phyloP scores from a whole-genome alignment of 2,888 invertebrate genomes.

The Oxystoma pomonae region DNA sequence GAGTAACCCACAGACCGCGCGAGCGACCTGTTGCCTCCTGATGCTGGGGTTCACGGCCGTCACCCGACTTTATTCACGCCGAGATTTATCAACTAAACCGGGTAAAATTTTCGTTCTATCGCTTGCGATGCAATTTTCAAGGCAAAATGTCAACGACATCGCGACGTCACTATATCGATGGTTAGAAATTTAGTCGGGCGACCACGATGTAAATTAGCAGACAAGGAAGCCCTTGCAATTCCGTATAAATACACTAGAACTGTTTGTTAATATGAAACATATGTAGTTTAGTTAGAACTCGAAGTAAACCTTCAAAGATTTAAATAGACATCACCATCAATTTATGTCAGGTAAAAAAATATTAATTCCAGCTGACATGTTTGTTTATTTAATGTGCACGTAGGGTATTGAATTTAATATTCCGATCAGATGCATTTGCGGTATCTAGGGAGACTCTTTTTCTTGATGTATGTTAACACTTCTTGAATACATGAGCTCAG shows the following conservation, averaged over 20 bases:
- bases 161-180: neutral
- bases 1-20: neutral
- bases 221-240: too few species aligned
- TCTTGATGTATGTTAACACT: neutral
- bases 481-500: conserved; percentile 26
- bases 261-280: too few species aligned
- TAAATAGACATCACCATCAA: too few species aligned
- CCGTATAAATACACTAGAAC: too few species aligned
- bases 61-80: neutral
- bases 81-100: neutral
- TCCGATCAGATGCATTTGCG: neutral
- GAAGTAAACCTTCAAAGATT: too few species aligned
- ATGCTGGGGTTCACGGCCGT: neutral
- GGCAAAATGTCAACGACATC: conserved; percentile 1
- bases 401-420: neutral
- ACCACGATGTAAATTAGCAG: neutral
- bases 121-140: neutral
- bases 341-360: neutral
- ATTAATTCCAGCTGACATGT: neutral
- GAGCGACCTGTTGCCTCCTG: neutral
- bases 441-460: neutral
- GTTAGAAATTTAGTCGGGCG: neutral
- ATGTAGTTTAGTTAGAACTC: too few species aligned
- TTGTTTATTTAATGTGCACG: neutral
- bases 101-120: neutral